These are phyloP conservation scores for Microctonus aethiopoides DNA, from an alignment of 2,888 invertebrate species.

Conservation along the genomic window DNA sequence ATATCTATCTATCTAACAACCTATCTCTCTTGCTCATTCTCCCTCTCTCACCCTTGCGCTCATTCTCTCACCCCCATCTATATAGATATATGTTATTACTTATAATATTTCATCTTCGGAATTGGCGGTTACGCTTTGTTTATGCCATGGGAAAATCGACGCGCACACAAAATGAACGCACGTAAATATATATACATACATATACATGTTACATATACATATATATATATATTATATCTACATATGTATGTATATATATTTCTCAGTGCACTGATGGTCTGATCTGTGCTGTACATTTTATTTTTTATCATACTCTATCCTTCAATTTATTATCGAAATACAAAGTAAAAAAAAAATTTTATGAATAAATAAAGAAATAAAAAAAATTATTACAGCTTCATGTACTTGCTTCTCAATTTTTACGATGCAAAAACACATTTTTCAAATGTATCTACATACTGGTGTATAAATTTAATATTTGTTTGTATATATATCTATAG, in stretches of 20 bases:
- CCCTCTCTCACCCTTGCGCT: neutral
- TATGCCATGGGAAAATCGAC: slow-evolving; percentile 65
- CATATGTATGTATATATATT: slow-evolving; percentile 25
- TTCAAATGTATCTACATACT: neutral
- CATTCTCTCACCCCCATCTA: slow-evolving; percentile 39
- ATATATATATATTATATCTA: too few species aligned
- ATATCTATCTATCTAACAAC: neutral
- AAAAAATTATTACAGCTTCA: slow-evolving; percentile 11
- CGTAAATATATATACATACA: slow-evolving; percentile 16
- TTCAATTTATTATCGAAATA: slow-evolving; percentile 24
- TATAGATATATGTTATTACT: slow-evolving; percentile 67
- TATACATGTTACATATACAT: too few species aligned
- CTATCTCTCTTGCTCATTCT: slow-evolving; percentile 21
- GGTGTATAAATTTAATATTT: too few species aligned
- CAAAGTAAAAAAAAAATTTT: neutral
- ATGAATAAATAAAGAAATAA: neutral
- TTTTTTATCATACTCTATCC: slow-evolving; percentile 21
- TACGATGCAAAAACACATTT: neutral
- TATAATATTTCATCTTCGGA: slow-evolving; percentile 68
- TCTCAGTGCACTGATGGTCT: slow-evolving; percentile 6
- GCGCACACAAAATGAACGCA: slow-evolving; percentile 26
- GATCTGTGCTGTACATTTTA: neutral
- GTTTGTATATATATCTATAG: too few species aligned
- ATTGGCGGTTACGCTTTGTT: slow-evolving; percentile 67
- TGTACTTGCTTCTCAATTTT: neutral